These are phyloP conservation scores for Marmota monax DNA, from an alignment of 2,113 vertebrate species.

Conservation along the genomic window DNA sequence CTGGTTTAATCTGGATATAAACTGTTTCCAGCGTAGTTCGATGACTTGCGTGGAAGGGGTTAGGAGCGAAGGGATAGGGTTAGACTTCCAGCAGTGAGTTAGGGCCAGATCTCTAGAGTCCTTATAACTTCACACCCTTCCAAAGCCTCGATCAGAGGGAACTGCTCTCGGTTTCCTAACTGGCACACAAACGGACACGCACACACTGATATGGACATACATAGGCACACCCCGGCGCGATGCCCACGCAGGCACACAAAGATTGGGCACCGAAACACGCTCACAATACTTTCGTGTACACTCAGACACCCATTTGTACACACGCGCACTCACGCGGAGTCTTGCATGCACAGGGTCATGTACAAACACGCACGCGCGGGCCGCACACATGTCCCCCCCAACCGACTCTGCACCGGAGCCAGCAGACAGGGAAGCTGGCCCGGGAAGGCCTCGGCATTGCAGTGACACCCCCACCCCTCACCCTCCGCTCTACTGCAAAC, in stretches of 20 bases:
- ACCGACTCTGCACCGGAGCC: not conserved
- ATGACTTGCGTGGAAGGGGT: fast-evolving
- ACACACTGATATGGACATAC: fast-evolving
- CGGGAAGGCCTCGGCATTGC: not conserved
- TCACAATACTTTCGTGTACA: not conserved
- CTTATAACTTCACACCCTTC: not conserved
- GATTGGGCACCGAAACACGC: not conserved
- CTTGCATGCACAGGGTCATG: not conserved
- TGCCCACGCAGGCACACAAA: not conserved
- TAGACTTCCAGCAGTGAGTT: not conserved
- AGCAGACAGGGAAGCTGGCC: not conserved
- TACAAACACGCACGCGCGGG: not conserved
- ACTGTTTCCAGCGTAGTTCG: not conserved
- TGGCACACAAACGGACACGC: not conserved
- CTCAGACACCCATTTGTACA: not conserved
- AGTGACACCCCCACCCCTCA: not conserved
- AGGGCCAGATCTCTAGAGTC: not conserved
- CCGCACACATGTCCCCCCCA: not conserved
- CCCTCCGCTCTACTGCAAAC: too few relatives aligned
- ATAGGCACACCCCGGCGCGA: too few relatives aligned
- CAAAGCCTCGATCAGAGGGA: not conserved
- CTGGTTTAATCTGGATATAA: not conserved
- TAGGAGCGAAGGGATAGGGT: too few relatives aligned
- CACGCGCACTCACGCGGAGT: not conserved
- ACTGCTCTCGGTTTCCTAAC: not conserved